phyloP scores from a whole-genome alignment of 2,113 vertebrate species.

The Corythornis cristatus region DNA sequence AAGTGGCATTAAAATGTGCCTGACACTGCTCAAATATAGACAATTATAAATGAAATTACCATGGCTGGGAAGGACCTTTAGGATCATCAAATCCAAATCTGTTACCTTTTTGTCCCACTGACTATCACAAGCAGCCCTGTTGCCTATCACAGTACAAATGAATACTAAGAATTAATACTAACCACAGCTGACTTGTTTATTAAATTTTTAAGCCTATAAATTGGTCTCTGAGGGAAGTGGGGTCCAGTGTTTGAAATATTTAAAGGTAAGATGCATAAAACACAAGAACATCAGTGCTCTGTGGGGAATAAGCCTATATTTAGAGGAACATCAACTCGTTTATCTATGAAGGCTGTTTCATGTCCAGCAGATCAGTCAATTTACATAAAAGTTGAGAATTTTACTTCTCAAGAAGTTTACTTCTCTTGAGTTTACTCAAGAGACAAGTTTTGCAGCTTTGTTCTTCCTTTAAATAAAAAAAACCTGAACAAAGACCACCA shows the following conservation, averaged over 20 bases:
- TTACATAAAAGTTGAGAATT: neutral
- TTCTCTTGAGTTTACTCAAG: neutral
- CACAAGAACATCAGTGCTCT: neutral
- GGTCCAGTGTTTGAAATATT: neutral
- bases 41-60: neutral
- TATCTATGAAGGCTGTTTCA: neutral
- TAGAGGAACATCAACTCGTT: neutral
- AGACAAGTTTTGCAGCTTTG: neutral
- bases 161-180: neutral
- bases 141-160: neutral
- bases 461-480: too few species aligned
- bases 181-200: neutral
- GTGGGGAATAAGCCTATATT: neutral
- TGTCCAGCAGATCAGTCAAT: neutral
- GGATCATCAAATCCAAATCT: too few species aligned
- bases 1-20: neutral
- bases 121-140: neutral
- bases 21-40: neutral
- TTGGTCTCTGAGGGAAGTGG: neutral
- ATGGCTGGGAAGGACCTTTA: too few species aligned
- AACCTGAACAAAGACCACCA: too few species aligned
- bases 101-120: accelerated
- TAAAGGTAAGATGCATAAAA: neutral
- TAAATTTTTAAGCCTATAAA: neutral
- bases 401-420: neutral